These are phyloP conservation scores for Prionailurus viverrinus DNA, from an alignment of 2,113 vertebrate species.

Conservation along the genomic window DNA sequence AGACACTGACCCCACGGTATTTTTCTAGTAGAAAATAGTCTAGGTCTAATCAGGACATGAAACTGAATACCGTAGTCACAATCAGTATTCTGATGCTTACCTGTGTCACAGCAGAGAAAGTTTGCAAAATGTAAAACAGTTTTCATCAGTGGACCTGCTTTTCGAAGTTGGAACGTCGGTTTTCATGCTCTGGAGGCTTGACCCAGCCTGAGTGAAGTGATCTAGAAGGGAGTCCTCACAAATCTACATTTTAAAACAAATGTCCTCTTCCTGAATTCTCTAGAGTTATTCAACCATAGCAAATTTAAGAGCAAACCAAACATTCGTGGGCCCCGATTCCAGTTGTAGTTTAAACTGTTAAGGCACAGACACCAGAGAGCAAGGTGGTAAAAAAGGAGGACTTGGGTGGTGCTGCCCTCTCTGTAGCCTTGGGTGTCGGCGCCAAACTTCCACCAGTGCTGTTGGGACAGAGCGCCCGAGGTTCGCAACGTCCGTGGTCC, in stretches of 20 bases:
- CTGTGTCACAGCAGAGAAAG: not conserved
- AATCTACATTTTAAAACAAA: not conserved
- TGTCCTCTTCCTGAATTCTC: not conserved
- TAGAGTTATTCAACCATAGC: not conserved
- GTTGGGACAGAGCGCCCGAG: too few relatives aligned
- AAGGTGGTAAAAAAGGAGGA: too few relatives aligned
- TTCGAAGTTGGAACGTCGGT: not conserved
- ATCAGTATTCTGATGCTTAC: not conserved
- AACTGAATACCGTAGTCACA: not conserved
- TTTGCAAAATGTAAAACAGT: constrained; percentile 26
- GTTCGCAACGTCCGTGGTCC: too few relatives aligned
- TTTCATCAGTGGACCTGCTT: not conserved
- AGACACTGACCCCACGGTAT: not conserved
- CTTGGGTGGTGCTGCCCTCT: too few relatives aligned
- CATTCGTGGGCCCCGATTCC: not conserved
- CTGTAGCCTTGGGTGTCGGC: too few relatives aligned
- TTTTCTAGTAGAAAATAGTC: constrained; percentile 27
- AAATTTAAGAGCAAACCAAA: constrained; percentile 39
- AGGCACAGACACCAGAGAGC: not conserved
- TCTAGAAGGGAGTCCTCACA: constrained; percentile 32
- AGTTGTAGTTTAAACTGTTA: constrained; percentile 35
- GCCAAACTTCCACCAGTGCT: too few relatives aligned
- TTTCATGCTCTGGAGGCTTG: constrained; percentile 7
- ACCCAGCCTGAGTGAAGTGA: not conserved
- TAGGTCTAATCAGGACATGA: not conserved